phyloP scores from a whole-genome alignment of 2,888 invertebrate species.

The Folsomia manolachei region DNA sequence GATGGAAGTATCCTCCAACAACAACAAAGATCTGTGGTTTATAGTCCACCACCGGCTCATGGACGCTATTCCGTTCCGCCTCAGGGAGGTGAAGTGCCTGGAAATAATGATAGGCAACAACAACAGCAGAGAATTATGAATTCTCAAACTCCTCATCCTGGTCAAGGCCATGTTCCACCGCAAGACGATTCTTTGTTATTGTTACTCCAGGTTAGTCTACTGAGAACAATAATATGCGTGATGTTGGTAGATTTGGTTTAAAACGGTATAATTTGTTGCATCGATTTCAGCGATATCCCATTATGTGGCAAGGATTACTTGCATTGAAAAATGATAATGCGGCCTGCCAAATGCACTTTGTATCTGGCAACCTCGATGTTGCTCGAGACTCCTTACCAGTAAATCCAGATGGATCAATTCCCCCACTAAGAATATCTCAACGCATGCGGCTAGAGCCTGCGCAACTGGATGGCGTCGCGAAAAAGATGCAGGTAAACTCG shows the following conservation, averaged over 20 bases:
- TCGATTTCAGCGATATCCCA: conserved; percentile 83
- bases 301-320: conserved; percentile 95
- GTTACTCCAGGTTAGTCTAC: conserved; percentile 63
- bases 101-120: conserved; percentile 48
- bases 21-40: conserved; percentile 14
- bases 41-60: conserved; percentile 49
- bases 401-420: conserved; percentile 76
- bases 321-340: conserved; percentile 96
- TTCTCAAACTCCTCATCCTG: conserved; percentile 64
- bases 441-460: conserved; percentile 94
- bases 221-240: not conserved
- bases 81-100: conserved; percentile 59
- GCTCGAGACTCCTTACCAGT: conserved; percentile 84
- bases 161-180: conserved; percentile 71
- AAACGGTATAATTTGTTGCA: not conserved
- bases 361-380: conserved; percentile 87
- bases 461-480: conserved; percentile 92
- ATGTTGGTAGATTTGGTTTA: not conserved
- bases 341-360: conserved; percentile 97
- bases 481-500: conserved; percentile 82
- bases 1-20: conserved; percentile 12
- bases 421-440: conserved; percentile 88
- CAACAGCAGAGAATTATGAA: conserved; percentile 31
- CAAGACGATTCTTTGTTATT: conserved; percentile 79
- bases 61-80: conserved; percentile 53